Evolutionary conservation across 2,113 vertebrate genomes (phyloP).

Genomic region (Salminus brasiliensis): DNA sequence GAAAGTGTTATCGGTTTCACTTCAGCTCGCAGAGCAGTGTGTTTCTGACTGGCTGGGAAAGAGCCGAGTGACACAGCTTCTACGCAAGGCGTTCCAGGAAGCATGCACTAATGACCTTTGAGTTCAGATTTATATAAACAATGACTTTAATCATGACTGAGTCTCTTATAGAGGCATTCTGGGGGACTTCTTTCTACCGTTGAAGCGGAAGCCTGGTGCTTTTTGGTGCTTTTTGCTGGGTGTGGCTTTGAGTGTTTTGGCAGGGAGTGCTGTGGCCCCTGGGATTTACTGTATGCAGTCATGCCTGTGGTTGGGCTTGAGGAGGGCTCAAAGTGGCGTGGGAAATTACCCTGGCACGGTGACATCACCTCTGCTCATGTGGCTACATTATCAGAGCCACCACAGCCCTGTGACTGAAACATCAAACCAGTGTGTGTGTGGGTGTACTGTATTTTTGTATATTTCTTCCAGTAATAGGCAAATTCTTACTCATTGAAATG

Average conservation of each 20-base stretch:
- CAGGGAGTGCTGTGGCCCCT: not conserved
- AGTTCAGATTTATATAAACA: not conserved
- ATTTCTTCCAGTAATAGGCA: too few species aligned
- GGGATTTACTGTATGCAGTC: not conserved
- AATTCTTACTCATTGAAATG: too few species aligned
- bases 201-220: not conserved
- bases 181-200: not conserved
- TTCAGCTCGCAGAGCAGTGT: not conserved
- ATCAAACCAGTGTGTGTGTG: not conserved
- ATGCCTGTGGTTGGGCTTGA: not conserved
- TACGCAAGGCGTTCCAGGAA: slow-evolving; percentile 3
- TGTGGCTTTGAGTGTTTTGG: not conserved
- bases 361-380: not conserved
- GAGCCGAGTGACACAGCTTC: not conserved
- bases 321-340: too few species aligned
- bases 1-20: slow-evolving; percentile 14
- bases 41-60: not conserved
- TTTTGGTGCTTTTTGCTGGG: not conserved
- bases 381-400: not conserved
- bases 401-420: not conserved
- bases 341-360: not conserved
- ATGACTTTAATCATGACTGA: not conserved
- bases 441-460: not conserved
- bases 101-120: not conserved
- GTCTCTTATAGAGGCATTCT: not conserved